Conservation (phyloP, 1,140 invertebrate species). For the Venustaconcha ellipsiformis region DNA sequence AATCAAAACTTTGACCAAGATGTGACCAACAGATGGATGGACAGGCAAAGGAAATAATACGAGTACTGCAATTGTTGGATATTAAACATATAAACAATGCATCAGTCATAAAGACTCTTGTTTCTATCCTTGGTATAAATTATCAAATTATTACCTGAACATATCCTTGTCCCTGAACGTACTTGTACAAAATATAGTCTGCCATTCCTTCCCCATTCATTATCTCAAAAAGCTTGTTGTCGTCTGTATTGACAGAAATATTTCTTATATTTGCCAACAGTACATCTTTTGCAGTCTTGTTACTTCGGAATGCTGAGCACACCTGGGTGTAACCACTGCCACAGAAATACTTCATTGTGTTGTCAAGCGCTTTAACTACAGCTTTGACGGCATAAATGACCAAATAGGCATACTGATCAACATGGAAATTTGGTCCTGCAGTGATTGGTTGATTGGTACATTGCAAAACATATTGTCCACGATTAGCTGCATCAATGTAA, state of each 20-base stretch:
- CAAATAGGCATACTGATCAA: constrained; percentile 33
- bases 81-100: neutral
- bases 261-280: constrained; percentile 42
- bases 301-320: constrained; percentile 46
- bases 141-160: constrained; percentile 26
- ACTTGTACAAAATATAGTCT: constrained; percentile 39
- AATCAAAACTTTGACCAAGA: no score
- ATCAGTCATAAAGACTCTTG: neutral
- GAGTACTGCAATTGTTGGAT: no score
- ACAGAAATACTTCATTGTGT: constrained; percentile 45
- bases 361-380: constrained; percentile 44
- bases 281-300: constrained; percentile 11
- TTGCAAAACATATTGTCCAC: constrained; percentile 33
- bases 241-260: constrained; percentile 26
- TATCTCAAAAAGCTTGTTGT: constrained; percentile 35
- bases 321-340: constrained; percentile 39
- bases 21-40: no score
- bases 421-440: constrained; percentile 23
- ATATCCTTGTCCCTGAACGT: constrained; percentile 23
- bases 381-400: constrained; percentile 50
- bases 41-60: no score
- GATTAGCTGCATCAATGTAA: constrained; percentile 45
- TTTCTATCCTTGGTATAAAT: constrained; percentile 23
- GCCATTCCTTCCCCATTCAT: constrained; percentile 45
- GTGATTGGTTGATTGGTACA: constrained; percentile 42